Base-by-base conservation (phyloP, 2,797 vertebrate genomes). In the Chelon labrosus region DNA sequence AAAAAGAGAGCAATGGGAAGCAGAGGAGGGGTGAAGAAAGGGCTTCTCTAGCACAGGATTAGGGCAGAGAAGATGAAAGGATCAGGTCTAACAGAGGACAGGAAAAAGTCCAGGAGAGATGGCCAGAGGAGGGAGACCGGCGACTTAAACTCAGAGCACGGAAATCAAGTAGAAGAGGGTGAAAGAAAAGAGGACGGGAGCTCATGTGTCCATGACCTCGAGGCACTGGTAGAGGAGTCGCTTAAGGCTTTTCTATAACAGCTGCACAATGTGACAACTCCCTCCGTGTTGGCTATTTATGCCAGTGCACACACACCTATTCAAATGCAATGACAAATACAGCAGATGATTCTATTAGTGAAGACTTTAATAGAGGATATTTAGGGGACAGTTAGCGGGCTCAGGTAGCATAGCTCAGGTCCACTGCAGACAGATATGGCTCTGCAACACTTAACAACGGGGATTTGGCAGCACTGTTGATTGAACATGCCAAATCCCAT, bases 401-500 rank as follows among this genome's bases (percentile, higher is more conserved):
- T 70, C 74, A 85, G 77, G 85, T 77, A 84, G 80, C 72, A 74
- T 70, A 74, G 79, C 88, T 67, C 59, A 53, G 55, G 58, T 65
- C 70, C 79, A 10, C 76, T 64, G 84, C 88, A 85, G 89, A 90
- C 88, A 90, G 86, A 88, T 89, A 91, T 75, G 89, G 85, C 87
- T 86, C 84, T 77, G 91, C 89, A 91, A 90, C 87, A 91, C 90
- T 91, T 93, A 91, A 88, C 90, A 89, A 91, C 87, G 83, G 80
- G 85, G 92, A 91, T 92, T 88, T 93, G 91, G 93, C 93, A 91
- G 89, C 79, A 65, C 61, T 80, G 87, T 80, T 91, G 91, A 93
- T 92, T 92, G 91, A 93, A 92, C 91, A 91, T 87, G 91, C 90
- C 91, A 93, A 91, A 92, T 93, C 90, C 88, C 88, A 91, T 94